phyloP scores from a whole-genome alignment of 2,113 vertebrate species.

The Scopus umbretta region DNA sequence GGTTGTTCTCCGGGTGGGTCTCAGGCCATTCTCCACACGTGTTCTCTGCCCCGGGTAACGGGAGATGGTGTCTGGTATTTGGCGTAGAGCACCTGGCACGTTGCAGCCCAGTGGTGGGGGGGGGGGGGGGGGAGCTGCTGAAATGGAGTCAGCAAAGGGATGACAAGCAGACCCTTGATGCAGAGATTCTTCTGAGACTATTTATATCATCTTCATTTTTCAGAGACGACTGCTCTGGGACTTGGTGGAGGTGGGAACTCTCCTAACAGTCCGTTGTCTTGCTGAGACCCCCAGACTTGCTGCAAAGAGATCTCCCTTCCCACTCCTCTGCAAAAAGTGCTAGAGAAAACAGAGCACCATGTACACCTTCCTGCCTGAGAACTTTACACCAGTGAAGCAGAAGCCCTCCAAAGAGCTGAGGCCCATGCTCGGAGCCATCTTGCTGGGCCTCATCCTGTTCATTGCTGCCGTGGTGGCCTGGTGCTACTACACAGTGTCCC shows the following conservation, averaged over 20 bases:
- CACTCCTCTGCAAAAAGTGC: background rate
- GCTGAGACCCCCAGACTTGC: background rate
- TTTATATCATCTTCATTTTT: background rate
- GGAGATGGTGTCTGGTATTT: background rate
- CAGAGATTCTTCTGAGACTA: background rate
- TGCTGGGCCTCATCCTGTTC: slow-evolving; percentile 76
- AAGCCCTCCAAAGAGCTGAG: background rate
- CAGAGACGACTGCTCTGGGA: background rate
- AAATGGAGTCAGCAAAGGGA: background rate
- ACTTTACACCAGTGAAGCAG: background rate
- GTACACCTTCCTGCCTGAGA: slow-evolving; percentile 69
- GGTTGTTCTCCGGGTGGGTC: accelerated
- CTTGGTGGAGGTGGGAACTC: background rate
- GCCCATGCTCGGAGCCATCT: background rate
- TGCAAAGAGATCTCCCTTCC: background rate
- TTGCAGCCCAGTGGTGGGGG: accelerated
- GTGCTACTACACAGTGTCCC: slow-evolving; percentile 88
- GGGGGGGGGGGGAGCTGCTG: accelerated
- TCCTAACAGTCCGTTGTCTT: background rate
- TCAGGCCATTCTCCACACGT: accelerated
- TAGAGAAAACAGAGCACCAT: slow-evolving; percentile 13
- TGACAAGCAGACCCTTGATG: background rate
- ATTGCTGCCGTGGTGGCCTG: slow-evolving; percentile 82
- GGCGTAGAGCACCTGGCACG: background rate
- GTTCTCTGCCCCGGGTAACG: background rate